Percentiles rank a stretch among this genome's conserved stretches.
Conservation (phyloP, 2,888 invertebrate species). For the Petrolisthes cinctipes region DNA sequence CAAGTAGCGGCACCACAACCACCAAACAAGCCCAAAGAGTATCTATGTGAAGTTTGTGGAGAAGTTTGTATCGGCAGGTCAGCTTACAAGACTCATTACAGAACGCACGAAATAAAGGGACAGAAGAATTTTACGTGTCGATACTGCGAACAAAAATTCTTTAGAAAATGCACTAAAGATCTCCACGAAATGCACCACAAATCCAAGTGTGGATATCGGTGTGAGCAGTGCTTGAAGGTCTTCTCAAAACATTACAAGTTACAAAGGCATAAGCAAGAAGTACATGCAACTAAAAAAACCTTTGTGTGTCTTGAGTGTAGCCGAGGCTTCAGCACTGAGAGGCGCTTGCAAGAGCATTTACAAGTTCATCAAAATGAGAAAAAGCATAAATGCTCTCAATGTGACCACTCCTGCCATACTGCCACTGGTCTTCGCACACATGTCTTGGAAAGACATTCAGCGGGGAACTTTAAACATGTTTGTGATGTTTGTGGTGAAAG, state of each 20-base stretch:
- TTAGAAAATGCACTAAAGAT: constrained; percentile 41
- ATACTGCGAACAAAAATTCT: constrained; percentile 27
- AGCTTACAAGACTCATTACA: constrained; percentile 19
- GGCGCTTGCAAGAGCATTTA: constrained; percentile 52
- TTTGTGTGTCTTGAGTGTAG: constrained; percentile 50
- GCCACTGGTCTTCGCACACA: constrained; percentile 60
- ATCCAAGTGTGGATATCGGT: constrained; percentile 27
- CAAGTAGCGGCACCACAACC: neutral
- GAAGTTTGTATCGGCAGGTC: constrained; percentile 15
- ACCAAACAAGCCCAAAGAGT: constrained; percentile 23
- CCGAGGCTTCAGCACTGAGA: constrained; percentile 45
- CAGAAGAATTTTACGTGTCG: constrained; percentile 39
- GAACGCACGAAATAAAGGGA: constrained; percentile 35
- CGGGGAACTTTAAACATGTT: neutral
- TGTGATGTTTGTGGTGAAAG: constrained; percentile 53
- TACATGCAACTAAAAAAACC: constrained; percentile 45
- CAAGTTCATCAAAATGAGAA: constrained; percentile 54
- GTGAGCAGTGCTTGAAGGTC: constrained; percentile 42
- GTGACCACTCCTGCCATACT: constrained; percentile 53
- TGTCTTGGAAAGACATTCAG: constrained; percentile 47
- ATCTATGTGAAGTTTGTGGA: constrained; percentile 43
- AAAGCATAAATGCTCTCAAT: constrained; percentile 44
- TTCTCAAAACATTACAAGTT: constrained; percentile 44
- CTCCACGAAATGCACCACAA: constrained; percentile 30
- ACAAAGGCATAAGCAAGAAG: constrained; percentile 51